Base-by-base conservation (phyloP, 2,888 invertebrate species). In the Strigamia crassipes region DNA sequence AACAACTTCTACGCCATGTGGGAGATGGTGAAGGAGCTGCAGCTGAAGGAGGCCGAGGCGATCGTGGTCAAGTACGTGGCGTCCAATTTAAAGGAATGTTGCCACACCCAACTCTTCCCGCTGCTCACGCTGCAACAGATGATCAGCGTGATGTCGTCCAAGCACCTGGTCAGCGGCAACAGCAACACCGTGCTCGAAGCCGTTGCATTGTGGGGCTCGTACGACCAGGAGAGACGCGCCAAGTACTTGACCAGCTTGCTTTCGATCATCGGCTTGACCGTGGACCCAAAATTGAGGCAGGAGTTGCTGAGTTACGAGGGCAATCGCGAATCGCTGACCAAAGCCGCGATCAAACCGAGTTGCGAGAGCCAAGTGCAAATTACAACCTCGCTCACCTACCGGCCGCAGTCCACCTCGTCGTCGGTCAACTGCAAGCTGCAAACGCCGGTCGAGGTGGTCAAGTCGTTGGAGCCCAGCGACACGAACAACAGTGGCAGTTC, bases 91-190 rank as follows among this genome's bases (percentile, higher is more conserved):
- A 41, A 38, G 21, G 42, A 42, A 6, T 78, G 34, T 78, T 78
- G 78, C 12, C 78, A 78, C 18, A 78, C 21, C 1, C 42, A 42
- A 38, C 18, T 15, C 12, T 78, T 78, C 21, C 41, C 41, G 9
- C 12, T 78, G 38, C 42, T 78, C 10, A 41, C 38, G 6, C n/a
- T 78, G n/a, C 78, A 78, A 38, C 78, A 78, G n/a, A 38, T 78
- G 41, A 78, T 78, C 9, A 34, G 78, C 15, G 1, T 78, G 10
- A 21, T 78, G 38, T 34, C 31, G 10, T 78, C 31, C 2, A 41
- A 38, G 38, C 21, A 38, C 34, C 34, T 78, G 15, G 42, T 41
- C 12, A 21, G 18, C 10, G 41, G 42, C 8, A 42, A 12, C 18
- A 78, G 41, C 18, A 42, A 38, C 42, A 18, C 18, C 21, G 38